Conservation (phyloP, 2,113 vertebrate species). For the Cygnus atratus region DNA sequence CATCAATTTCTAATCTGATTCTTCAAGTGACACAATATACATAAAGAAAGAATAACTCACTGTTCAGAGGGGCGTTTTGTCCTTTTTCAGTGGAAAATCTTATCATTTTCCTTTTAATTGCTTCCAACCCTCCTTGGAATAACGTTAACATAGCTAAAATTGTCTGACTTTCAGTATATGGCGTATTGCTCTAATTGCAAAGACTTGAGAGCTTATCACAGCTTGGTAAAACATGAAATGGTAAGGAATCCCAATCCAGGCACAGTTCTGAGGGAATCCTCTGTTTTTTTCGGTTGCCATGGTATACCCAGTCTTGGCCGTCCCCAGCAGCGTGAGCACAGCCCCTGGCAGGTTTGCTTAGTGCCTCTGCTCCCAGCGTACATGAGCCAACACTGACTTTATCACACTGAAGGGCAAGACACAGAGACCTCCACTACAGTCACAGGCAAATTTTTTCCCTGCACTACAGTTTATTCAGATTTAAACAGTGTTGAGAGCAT, state of each 20-base stretch:
- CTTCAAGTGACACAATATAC: background rate
- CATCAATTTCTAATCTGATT: background rate
- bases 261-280: background rate
- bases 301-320: background rate
- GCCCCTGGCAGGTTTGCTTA: fast-evolving
- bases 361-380: background rate
- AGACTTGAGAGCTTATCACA: background rate
- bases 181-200: background rate
- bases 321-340: background rate
- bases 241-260: background rate
- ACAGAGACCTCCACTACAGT: background rate
- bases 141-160: background rate
- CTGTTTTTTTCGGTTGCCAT: background rate
- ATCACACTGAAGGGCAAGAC: background rate
- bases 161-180: background rate
- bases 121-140: conserved; percentile 1
- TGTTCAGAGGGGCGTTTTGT: fast-evolving
- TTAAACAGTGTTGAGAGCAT: background rate
- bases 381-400: background rate
- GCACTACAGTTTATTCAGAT: background rate
- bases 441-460: background rate
- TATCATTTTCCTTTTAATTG: conserved; percentile 20
- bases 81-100: background rate
- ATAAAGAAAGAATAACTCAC: background rate
- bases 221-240: background rate